Percentiles rank a stretch among this genome's conserved stretches.
Evolutionary conservation across 1,140 invertebrate species (phyloP).

Genomic region (Pomacea maculata): DNA sequence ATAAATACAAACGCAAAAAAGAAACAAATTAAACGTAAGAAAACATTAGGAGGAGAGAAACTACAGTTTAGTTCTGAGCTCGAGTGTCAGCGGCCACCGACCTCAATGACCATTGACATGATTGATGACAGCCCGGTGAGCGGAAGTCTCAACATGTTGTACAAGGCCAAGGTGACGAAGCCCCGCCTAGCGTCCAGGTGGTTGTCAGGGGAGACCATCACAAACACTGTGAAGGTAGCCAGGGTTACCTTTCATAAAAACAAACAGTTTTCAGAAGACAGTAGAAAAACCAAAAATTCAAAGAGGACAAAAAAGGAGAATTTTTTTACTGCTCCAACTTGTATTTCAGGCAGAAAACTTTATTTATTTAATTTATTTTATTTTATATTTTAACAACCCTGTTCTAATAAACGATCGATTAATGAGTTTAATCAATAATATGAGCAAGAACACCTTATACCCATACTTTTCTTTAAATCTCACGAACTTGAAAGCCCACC

Average conservation of each 20-base stretch:
- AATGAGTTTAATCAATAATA: too few species aligned
- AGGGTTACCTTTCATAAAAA: constrained; percentile 26
- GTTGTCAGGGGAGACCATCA: constrained; percentile 22
- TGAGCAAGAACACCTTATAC: too few species aligned
- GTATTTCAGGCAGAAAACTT: not conserved
- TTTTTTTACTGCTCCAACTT: not conserved
- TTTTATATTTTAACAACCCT: too few species aligned
- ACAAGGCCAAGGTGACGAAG: constrained; percentile 95
- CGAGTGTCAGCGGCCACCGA: not conserved
- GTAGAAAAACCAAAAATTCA: not conserved
- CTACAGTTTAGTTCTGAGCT: not conserved
- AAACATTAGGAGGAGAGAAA: too few species aligned
- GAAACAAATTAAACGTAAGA: too few species aligned
- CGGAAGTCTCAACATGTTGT: constrained; percentile 95
- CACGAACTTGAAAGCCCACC: too few species aligned
- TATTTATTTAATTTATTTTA: not conserved
- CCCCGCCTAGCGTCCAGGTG: constrained; percentile 82
- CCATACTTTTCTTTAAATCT: too few species aligned
- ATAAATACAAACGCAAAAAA: too few species aligned
- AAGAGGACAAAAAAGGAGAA: not conserved
- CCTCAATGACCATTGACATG: constrained; percentile 29
- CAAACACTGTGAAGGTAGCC: constrained; percentile 32
- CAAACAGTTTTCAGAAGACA: not conserved
- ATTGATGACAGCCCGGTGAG: constrained; percentile 66
- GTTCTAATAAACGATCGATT: too few species aligned